Evolutionary conservation across 2,113 vertebrate species (phyloP), one percentile per base, ranked within the genome.

Genomic region (Percina caprodes): DNA sequence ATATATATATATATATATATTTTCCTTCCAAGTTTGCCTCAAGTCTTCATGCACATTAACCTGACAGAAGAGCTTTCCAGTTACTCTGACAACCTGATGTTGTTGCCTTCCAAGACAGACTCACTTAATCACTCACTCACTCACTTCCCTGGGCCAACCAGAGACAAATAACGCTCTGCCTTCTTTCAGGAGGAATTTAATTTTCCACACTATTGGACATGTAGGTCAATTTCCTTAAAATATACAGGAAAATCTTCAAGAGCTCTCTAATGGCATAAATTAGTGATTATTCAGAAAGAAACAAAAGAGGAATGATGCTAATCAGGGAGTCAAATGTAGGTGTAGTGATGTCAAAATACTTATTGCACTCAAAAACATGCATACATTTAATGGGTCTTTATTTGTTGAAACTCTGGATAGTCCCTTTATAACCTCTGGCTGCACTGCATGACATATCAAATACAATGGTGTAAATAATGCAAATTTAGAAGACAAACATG

Each of bases 121-220:
- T 84, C 85, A 80, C 67, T 84, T 77, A 84, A 84, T 88, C 77
- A 81, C 60, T 66, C 52, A 69, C 52, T 69, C 65, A 69, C 63
- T 75, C 77, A 81, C 55, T 46, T 65, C 77, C 67, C 48, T 42
- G 66, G 30, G 65, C 67, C 39, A 45, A 48, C 54, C 42, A 33
- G 61, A 74, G 62, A 69, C 74, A 82, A 80, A 82, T 58, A 13
- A 88, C 83, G 85, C 80, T 85, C 78, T 63, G 83, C 49, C 58
- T 74, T 77, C 71, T 77, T 68, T 82, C 56, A 75, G 62, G 59
- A 74, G 76, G 83, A 78, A 91, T 91, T 84, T 86, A 75, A 90
- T 92, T 92, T 91, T 90, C 86, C 90, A 91, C 88, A 86, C 84
- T 83, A 74, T 79, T 83, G 86, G 87, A 88, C 89, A 92, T 86